These are phyloP conservation scores for Lates japonicus DNA, from an alignment of 2,797 vertebrate genomes.

Conservation along the genomic window DNA sequence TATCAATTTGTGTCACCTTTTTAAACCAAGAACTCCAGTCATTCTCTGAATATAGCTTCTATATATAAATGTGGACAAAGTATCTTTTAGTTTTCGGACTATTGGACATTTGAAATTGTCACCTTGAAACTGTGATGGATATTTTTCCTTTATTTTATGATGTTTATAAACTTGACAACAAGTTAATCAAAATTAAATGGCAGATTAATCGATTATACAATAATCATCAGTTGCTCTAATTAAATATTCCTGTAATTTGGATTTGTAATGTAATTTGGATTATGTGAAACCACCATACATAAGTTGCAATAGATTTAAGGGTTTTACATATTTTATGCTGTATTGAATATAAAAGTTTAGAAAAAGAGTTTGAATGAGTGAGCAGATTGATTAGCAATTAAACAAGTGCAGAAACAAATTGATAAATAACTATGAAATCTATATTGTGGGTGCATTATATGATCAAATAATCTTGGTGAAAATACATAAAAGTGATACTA, in stretches of 20 bases:
- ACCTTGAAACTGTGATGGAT: neutral
- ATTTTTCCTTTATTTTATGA: neutral
- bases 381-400: neutral
- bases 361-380: neutral
- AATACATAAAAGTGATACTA: neutral
- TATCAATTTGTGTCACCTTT: slow-evolving; percentile 10
- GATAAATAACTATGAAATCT: neutral
- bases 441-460: neutral
- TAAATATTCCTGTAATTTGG: slow-evolving; percentile 4
- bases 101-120: neutral
- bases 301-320: neutral
- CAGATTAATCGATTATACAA: slow-evolving; percentile 6
- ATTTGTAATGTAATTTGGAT: neutral
- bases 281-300: neutral
- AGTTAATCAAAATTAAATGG: neutral
- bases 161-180: neutral
- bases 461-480: neutral
- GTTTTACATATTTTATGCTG: neutral
- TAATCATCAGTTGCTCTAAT: neutral
- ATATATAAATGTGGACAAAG: neutral
- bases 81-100: neutral
- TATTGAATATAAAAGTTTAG: neutral
- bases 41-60: neutral
- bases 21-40: neutral
- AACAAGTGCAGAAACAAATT: neutral